These are phyloP conservation scores for Hormaphis cornu DNA, from an alignment of 1,140 invertebrate genomes.

Conservation along the genomic window DNA sequence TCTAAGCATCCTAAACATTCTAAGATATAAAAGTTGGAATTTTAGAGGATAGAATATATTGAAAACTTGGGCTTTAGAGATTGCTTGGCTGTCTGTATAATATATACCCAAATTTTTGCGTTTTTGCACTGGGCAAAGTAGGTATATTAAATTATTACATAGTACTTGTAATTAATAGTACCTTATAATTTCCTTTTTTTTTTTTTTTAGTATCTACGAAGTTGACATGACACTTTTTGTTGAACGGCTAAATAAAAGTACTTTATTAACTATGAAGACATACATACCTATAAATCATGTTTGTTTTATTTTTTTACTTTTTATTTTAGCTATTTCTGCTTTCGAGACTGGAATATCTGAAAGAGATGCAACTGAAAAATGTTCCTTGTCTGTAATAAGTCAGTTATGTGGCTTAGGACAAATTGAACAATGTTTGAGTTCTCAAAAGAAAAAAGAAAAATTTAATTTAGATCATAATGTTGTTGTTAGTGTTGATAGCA, in stretches of 20 bases:
- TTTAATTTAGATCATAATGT: not conserved
- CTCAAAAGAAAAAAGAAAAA: not conserved
- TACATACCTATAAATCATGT: not conserved
- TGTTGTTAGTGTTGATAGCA: not conserved
- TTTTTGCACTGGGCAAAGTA: no score
- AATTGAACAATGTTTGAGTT: not conserved
- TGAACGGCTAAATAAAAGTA: not conserved
- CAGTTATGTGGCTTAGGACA: not conserved
- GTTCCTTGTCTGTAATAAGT: not conserved
- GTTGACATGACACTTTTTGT: not conserved
- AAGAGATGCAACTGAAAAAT: not conserved
- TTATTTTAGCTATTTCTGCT: not conserved
- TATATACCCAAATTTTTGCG: no score
- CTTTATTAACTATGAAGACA: not conserved
- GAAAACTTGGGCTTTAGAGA: no score
- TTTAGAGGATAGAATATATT: no score
- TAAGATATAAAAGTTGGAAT: no score
- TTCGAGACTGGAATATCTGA: not conserved
- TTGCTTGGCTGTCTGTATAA: no score
- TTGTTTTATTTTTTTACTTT: not conserved
- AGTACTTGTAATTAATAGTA: no score
- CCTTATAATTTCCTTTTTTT: no score
- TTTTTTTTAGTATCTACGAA: not conserved
- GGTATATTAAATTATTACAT: no score
- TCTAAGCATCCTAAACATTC: no score